Evolutionary conservation across 2,113 vertebrate genomes (phyloP), one percentile per base, ranked within the genome.

Genomic region (Meleagris gallopavo): DNA sequence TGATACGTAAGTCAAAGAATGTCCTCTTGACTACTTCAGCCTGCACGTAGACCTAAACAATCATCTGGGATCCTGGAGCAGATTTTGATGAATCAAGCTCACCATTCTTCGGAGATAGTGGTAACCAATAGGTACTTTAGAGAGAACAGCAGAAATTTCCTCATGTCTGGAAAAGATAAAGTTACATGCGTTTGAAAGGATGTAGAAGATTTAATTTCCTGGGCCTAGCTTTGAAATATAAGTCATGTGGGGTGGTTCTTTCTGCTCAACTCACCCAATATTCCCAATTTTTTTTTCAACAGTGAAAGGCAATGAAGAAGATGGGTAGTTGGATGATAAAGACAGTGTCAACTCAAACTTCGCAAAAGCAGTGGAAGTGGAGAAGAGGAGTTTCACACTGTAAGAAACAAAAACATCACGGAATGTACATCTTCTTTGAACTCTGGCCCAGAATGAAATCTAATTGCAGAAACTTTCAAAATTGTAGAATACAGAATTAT

Each of bases 301-400:
- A 16, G 94, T 96, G 46, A 98, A 98, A 55, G 92, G 91, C 71
- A 98, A 73, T 1, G 91, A 91, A 40, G 91, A 46, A 46, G 89
- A 70, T 13, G 98, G 98, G 85, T 98, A 98, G 69, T 25, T 38
- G 54, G 95, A 83, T 34, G 97, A 97, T 2, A 98, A 73, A 72
- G 73, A 92, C 43, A 98, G 76, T 61, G 82, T 88, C 94, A 98
- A 36, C 75, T 98, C 97, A 96, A 98, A 98, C 74, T 98, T 98
- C 3, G 97, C 95, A 93, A 97, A 97, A 79, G 95, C 96, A 40
- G n/a, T 24, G 1, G 84, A 96, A 69, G 98, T 94, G 46, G 98
- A 98, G 95, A 98, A 98, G 66, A 98, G 82, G 66, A 98, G 96
- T 77, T 83, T 97, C 88, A 98, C 86, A 36, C 98, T 98, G 90